Percentiles rank a stretch among this genome's conserved stretches.
These are phyloP conservation scores for Xanthostigma xanthostigma DNA, from an alignment of 2,888 invertebrate genomes.

Conservation along the genomic window DNA sequence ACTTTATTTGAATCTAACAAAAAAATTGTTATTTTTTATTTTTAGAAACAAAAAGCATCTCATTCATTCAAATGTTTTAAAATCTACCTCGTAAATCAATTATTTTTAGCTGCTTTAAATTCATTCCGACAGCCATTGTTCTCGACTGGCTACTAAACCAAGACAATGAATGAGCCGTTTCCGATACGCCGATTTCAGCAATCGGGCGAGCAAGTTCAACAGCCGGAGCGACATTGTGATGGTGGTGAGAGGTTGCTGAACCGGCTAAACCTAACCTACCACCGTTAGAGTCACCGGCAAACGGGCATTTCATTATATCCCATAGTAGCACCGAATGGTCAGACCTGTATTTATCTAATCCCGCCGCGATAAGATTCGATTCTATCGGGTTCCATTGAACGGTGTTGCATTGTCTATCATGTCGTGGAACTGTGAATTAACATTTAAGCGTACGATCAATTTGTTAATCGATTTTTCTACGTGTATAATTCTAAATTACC, in stretches of 20 bases:
- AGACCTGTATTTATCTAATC: constrained; percentile 76
- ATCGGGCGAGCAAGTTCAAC: constrained; percentile 42
- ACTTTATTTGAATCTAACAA: constrained; percentile 53
- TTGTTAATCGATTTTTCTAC: neutral
- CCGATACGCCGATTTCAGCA: constrained; percentile 67
- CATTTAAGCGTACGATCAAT: neutral
- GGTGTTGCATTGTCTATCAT: constrained; percentile 71
- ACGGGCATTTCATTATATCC: constrained; percentile 53
- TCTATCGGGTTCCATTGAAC: constrained; percentile 80
- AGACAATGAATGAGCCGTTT: constrained; percentile 67
- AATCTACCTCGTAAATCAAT: constrained; percentile 73
- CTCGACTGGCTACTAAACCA: constrained; percentile 67
- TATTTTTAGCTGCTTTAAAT: constrained; percentile 73
- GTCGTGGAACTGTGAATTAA: constrained; percentile 53
- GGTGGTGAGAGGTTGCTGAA: constrained; percentile 23
- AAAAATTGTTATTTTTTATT: neutral
- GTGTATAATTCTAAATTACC: constrained; percentile 30
- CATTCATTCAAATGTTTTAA: neutral
- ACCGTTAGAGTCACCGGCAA: constrained; percentile 18
- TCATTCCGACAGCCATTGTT: constrained; percentile 77
- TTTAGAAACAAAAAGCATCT: constrained; percentile 7
- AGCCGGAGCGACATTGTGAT: constrained; percentile 26
- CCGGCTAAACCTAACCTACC: constrained; percentile 14
- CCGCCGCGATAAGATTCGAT: constrained; percentile 67
- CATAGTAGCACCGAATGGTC: constrained; percentile 82